Evolutionary conservation across 2,888 invertebrate genomes (phyloP), one percentile per base, ranked within the genome.

Genomic region (Synanthedon andrenaeformis): DNA sequence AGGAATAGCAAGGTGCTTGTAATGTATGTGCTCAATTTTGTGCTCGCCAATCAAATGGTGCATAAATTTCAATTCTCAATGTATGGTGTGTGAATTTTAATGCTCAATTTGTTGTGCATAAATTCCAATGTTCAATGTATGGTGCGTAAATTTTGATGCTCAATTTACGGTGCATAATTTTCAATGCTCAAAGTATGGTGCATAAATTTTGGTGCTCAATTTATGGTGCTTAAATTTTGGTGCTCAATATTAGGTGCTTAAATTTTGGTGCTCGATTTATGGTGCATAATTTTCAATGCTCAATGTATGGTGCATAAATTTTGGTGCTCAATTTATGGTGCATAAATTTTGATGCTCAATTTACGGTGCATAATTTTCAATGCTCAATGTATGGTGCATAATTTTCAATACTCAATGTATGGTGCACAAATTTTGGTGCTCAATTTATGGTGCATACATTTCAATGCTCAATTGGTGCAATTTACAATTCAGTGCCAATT

Each of bases 401-500:
- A 35, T 2, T 35, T 35, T 35, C 1, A 1, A 10, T 10, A 3
- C 35, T 35, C 35, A 35, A 10, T 35, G 2, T 35, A 35, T 35
- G 10, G 35, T 35, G 35, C 35, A 35, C 2, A 35, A 35, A 35
- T 35, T 35, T 35, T 10, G 3, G 35, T 51, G 51, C 28, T 51
- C 11, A 50, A 50, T 12, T 50, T 19, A 50, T 23, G 50, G 49
- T 49, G 49, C 49, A 14, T 8, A 45, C 13, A 19, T 49, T 56
- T 57, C 10, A 35, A 35, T 35, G 35, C 35, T 35, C 35, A 35
- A 35, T 35, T 56, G 58, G 74, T 74, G 75, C 70, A 56, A 60
- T 53, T 35, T 54, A 59, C 56, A 49, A 59, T 62, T 55, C 58
- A 58, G 69, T 72, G 72, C 72, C 66, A 67, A 70, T 65, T 49